phyloP scores from a whole-genome alignment of 2,113 vertebrate genomes.

The Zingel zingel region DNA sequence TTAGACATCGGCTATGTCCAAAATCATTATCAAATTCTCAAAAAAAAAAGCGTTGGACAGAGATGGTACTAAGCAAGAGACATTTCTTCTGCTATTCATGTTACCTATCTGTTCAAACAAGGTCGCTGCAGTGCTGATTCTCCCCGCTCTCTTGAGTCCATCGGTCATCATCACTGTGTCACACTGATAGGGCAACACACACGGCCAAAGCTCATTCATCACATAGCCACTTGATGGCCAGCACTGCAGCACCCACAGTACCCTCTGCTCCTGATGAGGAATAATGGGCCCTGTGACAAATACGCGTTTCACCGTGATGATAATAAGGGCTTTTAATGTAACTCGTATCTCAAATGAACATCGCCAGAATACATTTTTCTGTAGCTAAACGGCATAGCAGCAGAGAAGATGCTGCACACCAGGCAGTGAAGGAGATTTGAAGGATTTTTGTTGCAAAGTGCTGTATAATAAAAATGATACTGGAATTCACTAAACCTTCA shows the following conservation, averaged over 20 bases:
- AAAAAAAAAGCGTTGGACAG: not conserved
- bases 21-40: not conserved
- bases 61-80: conserved; percentile 9
- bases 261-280: conserved; percentile 67
- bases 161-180: conserved; percentile 68
- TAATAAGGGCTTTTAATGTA: conserved; percentile 36
- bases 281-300: conserved; percentile 64
- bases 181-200: conserved; percentile 62
- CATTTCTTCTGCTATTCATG: conserved; percentile 26
- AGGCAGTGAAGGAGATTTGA: conserved; percentile 32
- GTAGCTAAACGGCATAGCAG: conserved; percentile 11
- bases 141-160: conserved; percentile 58
- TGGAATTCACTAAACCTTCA: not conserved
- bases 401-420: conserved; percentile 2
- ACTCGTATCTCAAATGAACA: conserved; percentile 36
- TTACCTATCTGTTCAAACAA: conserved; percentile 67
- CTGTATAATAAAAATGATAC: not conserved
- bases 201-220: conserved; percentile 73
- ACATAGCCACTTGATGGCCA: conserved; percentile 62
- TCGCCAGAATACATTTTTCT: conserved; percentile 29
- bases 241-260: conserved; percentile 35
- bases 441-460: conserved; percentile 16
- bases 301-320: conserved; percentile 41
- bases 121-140: conserved; percentile 60
- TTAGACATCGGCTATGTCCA: no score